Base-by-base conservation (phyloP, 1,140 invertebrate genomes). In the Notospermus geniculatus region DNA sequence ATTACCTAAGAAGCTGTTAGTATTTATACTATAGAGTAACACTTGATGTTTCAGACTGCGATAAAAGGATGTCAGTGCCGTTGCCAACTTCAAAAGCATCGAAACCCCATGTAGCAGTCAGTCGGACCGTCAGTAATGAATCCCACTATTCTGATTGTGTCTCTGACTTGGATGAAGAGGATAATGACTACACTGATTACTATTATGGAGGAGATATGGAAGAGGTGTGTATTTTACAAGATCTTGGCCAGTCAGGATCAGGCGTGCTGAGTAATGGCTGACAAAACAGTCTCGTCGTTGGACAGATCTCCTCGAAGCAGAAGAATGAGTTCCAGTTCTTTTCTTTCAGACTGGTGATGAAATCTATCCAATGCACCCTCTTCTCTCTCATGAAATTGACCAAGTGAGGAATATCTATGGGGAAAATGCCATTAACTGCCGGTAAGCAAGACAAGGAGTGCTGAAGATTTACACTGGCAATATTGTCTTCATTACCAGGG, bases 361-460 rank as follows among this genome's bases (percentile, higher is more conserved):
- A 36, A 36, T 36, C 32, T 36, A 36, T 15, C 19, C n/a, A 29
- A 60, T 60, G 43, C 41, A 60, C 28, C 43, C 58, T 1, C 41
- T 25, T 5, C 58, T 60, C 1, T 25, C 46, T 2, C 11, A 30
- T 52, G 58, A 60, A 32, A 60, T 60, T n/a, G 43, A 59, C 11
- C 23, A 50, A n/a, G 36, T 50, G 43, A 19, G 29, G 1, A 9
- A 22, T 4, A 45, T 13, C 23, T 59, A 36, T 52, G 23, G 36
- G 4, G 46, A 50, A n/a, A 50, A n/a, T 27, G 46, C 46, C 46
- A n/a, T 50, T 27, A n/a, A n/a, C 25, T 50, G n/a, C n/a, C 4
- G 46, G 46, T 50, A 43, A 19, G 39, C 19, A 11, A 13, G 11
- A 19, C 39, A 43, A 43, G 11, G 39, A 43, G 11, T 19, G 39